These are phyloP conservation scores for Cyclopterus lumpus DNA, from an alignment of 2,797 vertebrate species.

Conservation along the genomic window DNA sequence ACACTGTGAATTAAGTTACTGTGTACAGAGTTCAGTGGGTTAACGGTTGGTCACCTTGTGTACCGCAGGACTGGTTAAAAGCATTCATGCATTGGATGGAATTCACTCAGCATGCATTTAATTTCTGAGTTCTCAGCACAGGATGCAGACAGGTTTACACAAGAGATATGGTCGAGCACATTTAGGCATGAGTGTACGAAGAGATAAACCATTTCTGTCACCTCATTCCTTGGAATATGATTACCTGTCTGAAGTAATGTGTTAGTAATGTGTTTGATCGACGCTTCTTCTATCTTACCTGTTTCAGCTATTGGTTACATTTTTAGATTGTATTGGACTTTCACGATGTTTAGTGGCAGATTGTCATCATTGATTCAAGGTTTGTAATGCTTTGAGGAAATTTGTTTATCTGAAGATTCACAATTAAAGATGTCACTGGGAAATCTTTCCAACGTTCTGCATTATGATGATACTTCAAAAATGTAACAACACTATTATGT, in stretches of 20 bases:
- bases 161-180: conserved; percentile 37
- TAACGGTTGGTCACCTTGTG: conserved; percentile 43
- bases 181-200: conserved; percentile 32
- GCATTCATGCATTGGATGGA: conserved; percentile 41
- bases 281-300: conserved; percentile 7
- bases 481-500: conserved; percentile 45
- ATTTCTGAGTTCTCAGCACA: conserved; percentile 43
- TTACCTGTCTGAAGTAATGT: conserved; percentile 56
- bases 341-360: conserved; percentile 21
- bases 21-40: conserved; percentile 43
- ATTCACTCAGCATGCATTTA: conserved; percentile 52
- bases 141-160: conserved; percentile 25
- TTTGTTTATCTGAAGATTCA: conserved; percentile 8
- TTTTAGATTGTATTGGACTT: conserved; percentile 27
- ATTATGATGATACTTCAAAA: conserved; percentile 46
- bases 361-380: conserved; percentile 22
- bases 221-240: conserved; percentile 59
- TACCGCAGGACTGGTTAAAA: conserved; percentile 38
- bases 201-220: conserved; percentile 69
- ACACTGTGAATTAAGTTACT: conserved; percentile 17
- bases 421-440: background rate
- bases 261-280: conserved; percentile 38
- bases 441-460: background rate
- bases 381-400: conserved; percentile 16
- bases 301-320: conserved; percentile 8